Base-by-base conservation (phyloP, 1,140 invertebrate species). In the Bombus polaris region DNA sequence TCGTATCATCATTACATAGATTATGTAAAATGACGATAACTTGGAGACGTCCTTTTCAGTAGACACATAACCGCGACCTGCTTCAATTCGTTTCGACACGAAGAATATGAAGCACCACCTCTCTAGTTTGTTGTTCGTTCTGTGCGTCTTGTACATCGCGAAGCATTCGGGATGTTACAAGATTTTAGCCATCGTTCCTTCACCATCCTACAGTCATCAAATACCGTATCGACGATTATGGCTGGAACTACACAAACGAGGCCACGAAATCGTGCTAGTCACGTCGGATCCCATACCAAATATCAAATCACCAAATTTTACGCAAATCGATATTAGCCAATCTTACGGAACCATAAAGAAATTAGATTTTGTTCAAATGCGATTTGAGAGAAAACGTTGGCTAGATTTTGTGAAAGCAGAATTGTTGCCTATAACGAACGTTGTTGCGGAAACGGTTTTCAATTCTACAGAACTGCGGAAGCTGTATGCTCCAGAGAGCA, bases 161-260 rank as follows among this genome's bases (percentile, higher is more conserved):
- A n/a, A 9, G 0, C 25, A 62, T 0, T 22, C 44, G n/a, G 37
- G 91, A 73, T 79, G 93, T 94, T 39, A 39, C 53, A 93, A 91
- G 78, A 97, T 97, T 80, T 89, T 97, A 32, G 95, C 93, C 1
- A 89, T 96, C 0, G 92, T 96, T 72, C 93, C 96, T 5, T 92
- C 92, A 13, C 93, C 96, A 1, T 95, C 95, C 0, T 94, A 95
- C 76, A 97, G 96, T 87, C 96, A 97, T 90, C 96, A 96, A 92
- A 91, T 96, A 5, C 95, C 96, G 1, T 96, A 94, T 82, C 93
- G 85, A 85, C 92, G 90, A 59, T 84, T 95, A 87, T 94, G 92
- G 85, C 92, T 87, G 4, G 91, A 92, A 42, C 74, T 96, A 59
- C 91, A 91, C 0, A 83, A 82, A 42, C 92, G 35, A 0, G 35